phyloP scores from a whole-genome alignment of 2,113 vertebrate genomes.

The Corvus hawaiiensis region DNA sequence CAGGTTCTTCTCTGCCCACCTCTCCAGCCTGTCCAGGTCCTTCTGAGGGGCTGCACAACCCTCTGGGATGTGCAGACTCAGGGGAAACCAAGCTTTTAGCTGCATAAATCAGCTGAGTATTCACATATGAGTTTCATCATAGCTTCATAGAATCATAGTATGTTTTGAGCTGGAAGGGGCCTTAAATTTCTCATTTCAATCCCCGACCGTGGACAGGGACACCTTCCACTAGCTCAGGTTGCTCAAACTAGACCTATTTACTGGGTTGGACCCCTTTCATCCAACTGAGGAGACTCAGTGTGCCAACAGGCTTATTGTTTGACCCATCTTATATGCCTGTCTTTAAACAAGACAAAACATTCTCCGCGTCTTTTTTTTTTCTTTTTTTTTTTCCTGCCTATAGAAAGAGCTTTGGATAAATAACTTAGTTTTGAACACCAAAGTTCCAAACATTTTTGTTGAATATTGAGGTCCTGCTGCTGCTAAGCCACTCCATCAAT shows the following conservation, averaged over 20 bases:
- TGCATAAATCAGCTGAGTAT: fast-evolving
- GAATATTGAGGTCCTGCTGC: neutral
- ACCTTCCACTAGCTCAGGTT: neutral
- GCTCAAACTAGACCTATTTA: neutral
- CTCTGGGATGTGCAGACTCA: neutral
- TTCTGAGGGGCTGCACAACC: neutral
- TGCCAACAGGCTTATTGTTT: neutral
- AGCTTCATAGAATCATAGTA: neutral
- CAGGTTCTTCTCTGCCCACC: neutral
- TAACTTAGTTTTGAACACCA: neutral
- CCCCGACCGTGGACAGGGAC: fast-evolving
- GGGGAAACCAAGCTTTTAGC: fast-evolving
- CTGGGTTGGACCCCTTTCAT: neutral
- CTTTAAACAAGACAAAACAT: neutral
- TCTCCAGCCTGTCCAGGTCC: fast-evolving
- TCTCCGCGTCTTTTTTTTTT: neutral
- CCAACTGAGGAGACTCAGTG: fast-evolving
- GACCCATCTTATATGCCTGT: neutral
- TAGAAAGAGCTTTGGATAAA: neutral
- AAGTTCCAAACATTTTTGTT: neutral
- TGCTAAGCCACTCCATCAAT: neutral
- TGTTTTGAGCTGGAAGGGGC: neutral
- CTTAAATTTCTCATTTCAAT: neutral
- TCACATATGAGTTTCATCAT: neutral
- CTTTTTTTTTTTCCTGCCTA: neutral